phyloP scores from a whole-genome alignment of 2,888 invertebrate genomes.

The Salpingus planirostris region DNA sequence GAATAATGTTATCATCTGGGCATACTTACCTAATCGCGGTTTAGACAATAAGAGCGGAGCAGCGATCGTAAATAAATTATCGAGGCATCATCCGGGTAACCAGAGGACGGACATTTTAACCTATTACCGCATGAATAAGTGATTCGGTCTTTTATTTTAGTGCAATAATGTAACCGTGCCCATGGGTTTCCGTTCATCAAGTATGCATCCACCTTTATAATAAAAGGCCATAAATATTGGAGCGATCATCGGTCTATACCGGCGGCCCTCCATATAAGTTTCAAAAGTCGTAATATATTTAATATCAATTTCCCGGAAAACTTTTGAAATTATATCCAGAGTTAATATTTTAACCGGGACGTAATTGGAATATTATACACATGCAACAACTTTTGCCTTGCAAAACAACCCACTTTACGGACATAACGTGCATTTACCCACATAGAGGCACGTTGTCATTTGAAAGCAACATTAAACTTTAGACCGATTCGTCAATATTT shows the following conservation, averaged over 20 bases:
- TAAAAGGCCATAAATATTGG: no score
- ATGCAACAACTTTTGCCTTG: slow-evolving; percentile 11
- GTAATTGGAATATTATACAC: slow-evolving; percentile 17
- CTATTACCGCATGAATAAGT: slow-evolving; percentile 17
- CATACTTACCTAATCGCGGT: no score
- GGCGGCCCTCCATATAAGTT: slow-evolving; percentile 13
- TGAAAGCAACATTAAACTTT: no score
- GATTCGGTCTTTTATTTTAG: slow-evolving; percentile 16
- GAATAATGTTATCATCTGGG: no score
- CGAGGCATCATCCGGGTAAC: neutral
- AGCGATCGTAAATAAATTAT: slow-evolving; percentile 21
- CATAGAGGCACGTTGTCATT: no score
- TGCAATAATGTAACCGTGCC: slow-evolving; percentile 18
- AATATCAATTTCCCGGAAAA: slow-evolving; percentile 15
- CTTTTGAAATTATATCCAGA: slow-evolving; percentile 15
- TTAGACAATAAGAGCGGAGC: no score
- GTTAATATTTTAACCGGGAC: slow-evolving; percentile 10
- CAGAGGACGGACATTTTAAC: no score
- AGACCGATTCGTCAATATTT: no score
- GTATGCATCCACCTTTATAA: slow-evolving; percentile 14
- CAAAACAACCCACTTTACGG: slow-evolving; percentile 7
- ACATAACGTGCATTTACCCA: no score
- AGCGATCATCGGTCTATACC: no score
- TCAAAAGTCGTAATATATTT: slow-evolving; percentile 13
- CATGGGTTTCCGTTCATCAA: slow-evolving; percentile 14